A percentile compares a stretch with the other conserved stretches of the same genome.
These are phyloP conservation scores for Lamellibrachia luymesi DNA, from an alignment of 1,140 invertebrate species.

Conservation along the genomic window DNA sequence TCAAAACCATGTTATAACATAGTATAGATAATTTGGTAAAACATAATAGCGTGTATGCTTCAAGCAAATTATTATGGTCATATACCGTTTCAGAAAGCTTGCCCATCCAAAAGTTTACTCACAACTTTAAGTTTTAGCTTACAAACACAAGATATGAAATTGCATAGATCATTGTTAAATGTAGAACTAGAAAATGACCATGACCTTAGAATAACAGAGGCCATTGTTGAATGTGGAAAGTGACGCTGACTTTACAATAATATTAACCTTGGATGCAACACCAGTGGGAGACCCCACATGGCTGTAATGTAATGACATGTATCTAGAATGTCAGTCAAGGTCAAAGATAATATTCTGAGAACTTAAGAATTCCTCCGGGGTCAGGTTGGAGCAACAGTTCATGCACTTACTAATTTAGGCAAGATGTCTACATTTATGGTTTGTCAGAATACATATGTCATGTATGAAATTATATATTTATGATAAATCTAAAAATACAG, in stretches of 20 bases:
- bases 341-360: not conserved
- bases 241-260: not conserved
- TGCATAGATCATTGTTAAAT: not conserved
- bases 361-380: not conserved
- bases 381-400: not conserved
- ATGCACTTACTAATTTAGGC: not conserved
- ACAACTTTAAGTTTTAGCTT: not conserved
- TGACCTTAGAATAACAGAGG: not conserved
- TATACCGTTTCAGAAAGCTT: not conserved
- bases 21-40: too few relatives aligned
- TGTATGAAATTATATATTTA: not conserved
- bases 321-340: not conserved
- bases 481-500: not conserved
- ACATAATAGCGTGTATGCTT: not conserved
- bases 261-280: not conserved
- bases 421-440: not conserved
- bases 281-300: not conserved
- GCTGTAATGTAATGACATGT: not conserved
- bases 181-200: not conserved
- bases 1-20: not conserved
- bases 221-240: not conserved
- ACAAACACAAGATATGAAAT: not conserved
- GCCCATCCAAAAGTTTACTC: not conserved
- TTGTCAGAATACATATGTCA: not conserved
- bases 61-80: not conserved